These are phyloP conservation scores for Steromphala cineraria DNA, from an alignment of 2,888 invertebrate genomes.

Conservation along the genomic window DNA sequence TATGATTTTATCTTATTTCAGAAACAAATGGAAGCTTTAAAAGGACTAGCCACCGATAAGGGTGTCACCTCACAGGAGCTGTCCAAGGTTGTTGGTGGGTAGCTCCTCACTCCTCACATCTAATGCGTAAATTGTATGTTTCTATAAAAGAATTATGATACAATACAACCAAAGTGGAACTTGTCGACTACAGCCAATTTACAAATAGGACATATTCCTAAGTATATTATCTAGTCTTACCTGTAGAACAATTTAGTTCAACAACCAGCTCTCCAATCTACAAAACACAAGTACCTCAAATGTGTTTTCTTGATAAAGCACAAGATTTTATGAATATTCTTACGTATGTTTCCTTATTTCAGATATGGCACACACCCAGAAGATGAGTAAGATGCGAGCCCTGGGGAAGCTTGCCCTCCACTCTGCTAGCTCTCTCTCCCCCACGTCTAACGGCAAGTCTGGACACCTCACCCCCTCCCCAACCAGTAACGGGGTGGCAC, in stretches of 20 bases:
- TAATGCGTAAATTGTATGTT: too few relatives aligned
- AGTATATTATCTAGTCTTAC: too few relatives aligned
- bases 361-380: background rate
- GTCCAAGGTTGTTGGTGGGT: slow-evolving; percentile 11
- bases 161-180: too few relatives aligned
- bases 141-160: too few relatives aligned
- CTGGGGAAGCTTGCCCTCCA: slow-evolving; percentile 19
- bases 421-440: slow-evolving; percentile 10
- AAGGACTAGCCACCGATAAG: slow-evolving; percentile 33
- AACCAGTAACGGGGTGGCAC: background rate
- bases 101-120: background rate
- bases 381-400: background rate
- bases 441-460: background rate
- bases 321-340: too few relatives aligned
- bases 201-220: too few relatives aligned
- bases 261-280: too few relatives aligned
- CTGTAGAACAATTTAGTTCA: too few relatives aligned
- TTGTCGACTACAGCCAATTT: too few relatives aligned
- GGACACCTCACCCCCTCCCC: background rate
- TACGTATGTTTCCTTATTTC: too few relatives aligned
- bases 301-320: too few relatives aligned
- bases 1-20: background rate
- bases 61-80: slow-evolving; percentile 33
- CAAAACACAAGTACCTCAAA: too few relatives aligned
- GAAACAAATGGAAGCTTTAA: slow-evolving; percentile 33